Evolutionary conservation across 2,797 vertebrate species (phyloP).

Genomic region (Fundulus diaphanus): DNA sequence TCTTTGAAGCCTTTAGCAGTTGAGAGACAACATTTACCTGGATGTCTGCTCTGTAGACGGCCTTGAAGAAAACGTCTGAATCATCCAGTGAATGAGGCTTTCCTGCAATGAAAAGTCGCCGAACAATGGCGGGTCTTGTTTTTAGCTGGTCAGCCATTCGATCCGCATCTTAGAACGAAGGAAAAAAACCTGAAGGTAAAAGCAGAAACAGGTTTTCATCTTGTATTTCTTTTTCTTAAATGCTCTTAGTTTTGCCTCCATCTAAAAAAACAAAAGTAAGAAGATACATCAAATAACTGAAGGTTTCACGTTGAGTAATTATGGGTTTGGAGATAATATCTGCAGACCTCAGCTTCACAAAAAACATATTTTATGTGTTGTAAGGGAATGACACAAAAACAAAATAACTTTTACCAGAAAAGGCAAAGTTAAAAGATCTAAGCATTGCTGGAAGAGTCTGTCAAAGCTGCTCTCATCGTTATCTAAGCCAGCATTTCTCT

Average conservation of each 20-base stretch:
- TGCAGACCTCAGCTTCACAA: neutral
- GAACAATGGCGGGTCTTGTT: constrained; percentile 68
- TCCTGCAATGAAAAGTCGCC: constrained; percentile 9
- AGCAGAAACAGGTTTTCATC: neutral
- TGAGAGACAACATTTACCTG: neutral
- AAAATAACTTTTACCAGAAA: neutral
- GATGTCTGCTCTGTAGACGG: neutral
- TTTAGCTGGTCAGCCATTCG: constrained; percentile 36
- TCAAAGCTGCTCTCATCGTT: neutral
- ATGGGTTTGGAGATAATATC: neutral
- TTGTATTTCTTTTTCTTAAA: neutral
- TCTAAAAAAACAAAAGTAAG: constrained; percentile 9
- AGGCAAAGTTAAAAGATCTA: neutral
- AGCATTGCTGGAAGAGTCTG: neutral
- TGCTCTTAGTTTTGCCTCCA: neutral
- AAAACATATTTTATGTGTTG: no score
- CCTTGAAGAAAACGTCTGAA: constrained; percentile 59
- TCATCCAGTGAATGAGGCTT: constrained; percentile 64
- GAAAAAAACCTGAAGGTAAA: neutral
- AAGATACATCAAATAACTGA: no score
- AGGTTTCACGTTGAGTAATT: no score
- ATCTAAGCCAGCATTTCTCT: neutral
- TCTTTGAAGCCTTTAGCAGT: neutral
- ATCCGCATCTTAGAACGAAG: constrained; percentile 23
- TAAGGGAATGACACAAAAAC: no score